Conservation (phyloP, 2,888 invertebrate genomes). For the Calliphora vomitoria region DNA sequence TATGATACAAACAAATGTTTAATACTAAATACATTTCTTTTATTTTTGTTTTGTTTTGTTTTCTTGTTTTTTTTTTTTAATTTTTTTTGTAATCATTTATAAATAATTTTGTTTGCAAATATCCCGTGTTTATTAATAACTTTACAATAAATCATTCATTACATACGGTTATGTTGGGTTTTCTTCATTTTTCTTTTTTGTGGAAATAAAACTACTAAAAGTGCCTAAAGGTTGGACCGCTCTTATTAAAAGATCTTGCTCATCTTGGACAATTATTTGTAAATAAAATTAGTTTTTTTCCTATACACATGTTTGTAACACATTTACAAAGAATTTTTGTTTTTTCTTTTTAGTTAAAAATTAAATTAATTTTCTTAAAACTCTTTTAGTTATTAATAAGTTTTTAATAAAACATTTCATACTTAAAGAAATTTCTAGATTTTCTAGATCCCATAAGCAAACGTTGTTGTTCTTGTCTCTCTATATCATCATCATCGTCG, state of each 20-base stretch:
- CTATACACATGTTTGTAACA: constrained; percentile 56
- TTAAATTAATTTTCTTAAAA: not conserved
- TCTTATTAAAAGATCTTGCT: constrained; percentile 30
- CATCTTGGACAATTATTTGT: not conserved
- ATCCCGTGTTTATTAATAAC: not conserved
- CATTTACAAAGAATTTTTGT: constrained; percentile 43
- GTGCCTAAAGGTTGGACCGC: constrained; percentile 61
- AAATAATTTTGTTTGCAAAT: constrained; percentile 7
- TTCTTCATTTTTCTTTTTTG: not conserved
- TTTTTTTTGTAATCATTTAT: constrained; percentile 19
- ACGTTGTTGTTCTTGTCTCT: constrained; percentile 68
- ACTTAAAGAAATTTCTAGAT: constrained; percentile 76
- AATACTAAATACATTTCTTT: constrained; percentile 42
- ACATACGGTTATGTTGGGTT: no score
- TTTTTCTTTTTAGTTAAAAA: not conserved
- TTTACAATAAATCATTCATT: not conserved
- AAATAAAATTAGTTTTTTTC: constrained; percentile 26
- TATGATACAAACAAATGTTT: constrained; percentile 56
- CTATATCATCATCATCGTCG: constrained; percentile 65
- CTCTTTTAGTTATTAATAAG: constrained; percentile 12
- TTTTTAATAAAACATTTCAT: constrained; percentile 80
- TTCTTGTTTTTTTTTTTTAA: constrained; percentile 3
- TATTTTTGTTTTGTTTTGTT: constrained; percentile 30
- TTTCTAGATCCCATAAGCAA: constrained; percentile 64
- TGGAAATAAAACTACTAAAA: constrained; percentile 50